Percentiles rank a stretch among this genome's conserved stretches.
phyloP scores from a whole-genome alignment of 2,888 invertebrate species.

The Ormia ochracea region DNA sequence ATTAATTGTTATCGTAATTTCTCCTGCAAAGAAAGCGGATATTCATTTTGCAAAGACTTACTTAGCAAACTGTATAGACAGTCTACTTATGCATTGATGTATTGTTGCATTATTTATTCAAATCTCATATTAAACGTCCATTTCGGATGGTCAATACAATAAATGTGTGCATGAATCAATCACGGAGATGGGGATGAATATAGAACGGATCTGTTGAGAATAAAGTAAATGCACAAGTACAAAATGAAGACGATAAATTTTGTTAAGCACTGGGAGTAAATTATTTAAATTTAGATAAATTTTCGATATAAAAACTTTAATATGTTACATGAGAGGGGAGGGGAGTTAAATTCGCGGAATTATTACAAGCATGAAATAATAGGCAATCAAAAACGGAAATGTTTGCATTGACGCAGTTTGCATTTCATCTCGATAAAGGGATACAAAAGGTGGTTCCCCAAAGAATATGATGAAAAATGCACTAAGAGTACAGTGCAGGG shows the following conservation, averaged over 20 bases:
- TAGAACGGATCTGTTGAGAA: conserved; percentile 37
- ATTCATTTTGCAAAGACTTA: not conserved
- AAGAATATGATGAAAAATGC: too few species aligned
- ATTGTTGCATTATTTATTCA: conserved; percentile 30
- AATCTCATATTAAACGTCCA: conserved; percentile 16
- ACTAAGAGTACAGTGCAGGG: too few species aligned
- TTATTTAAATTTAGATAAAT: not conserved
- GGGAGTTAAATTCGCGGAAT: too few species aligned
- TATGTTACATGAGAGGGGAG: too few species aligned
- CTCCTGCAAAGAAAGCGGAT: not conserved
- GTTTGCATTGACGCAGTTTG: too few species aligned
- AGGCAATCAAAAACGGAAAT: too few species aligned
- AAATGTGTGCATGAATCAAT: conserved; percentile 51
- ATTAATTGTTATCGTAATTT: too few species aligned
- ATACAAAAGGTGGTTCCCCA: too few species aligned
- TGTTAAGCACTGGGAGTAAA: not conserved
- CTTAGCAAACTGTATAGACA: not conserved
- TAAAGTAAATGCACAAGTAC: not conserved
- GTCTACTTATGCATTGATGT: not conserved
- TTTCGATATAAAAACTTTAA: not conserved
- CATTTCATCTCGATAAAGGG: too few species aligned
- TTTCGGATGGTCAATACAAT: conserved; percentile 45
- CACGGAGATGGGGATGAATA: conserved; percentile 18
- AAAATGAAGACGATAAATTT: not conserved
- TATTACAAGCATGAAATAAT: too few species aligned